phyloP scores from a whole-genome alignment of 1,140 invertebrate genomes.

The Ceratosolen fusciceps region DNA sequence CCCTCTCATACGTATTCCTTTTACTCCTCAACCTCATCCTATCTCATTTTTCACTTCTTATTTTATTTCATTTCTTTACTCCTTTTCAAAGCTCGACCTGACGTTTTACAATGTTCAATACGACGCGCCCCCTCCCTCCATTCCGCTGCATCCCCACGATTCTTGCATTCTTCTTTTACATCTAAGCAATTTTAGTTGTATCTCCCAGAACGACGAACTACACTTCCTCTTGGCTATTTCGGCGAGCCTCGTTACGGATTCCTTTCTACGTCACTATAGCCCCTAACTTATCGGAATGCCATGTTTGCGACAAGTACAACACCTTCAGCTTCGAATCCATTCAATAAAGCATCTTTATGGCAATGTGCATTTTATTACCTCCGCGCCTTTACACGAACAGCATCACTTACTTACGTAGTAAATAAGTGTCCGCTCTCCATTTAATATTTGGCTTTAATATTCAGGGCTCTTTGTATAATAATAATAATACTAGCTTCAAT shows the following conservation, averaged over 20 bases:
- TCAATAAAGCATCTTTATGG: background rate
- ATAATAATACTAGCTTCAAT: no score
- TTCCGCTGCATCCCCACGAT: background rate
- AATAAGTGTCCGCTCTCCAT: no score
- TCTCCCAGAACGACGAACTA: background rate
- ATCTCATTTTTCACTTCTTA: background rate
- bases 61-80: background rate
- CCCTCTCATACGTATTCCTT: background rate
- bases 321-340: background rate
- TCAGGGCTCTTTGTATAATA: no score
- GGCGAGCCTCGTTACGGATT: background rate
- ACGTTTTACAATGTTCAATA: background rate
- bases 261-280: background rate
- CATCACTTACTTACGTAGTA: no score
- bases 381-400: background rate
- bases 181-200: background rate
- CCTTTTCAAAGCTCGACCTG: background rate
- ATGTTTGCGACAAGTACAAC: background rate
- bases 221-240: no score
- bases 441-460: no score
- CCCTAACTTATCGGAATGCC: background rate
- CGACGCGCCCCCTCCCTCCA: background rate
- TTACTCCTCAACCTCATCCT: background rate
- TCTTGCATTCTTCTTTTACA: background rate
- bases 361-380: background rate